Evolutionary conservation across 2,888 invertebrate species (phyloP).

Genomic region (Caenorhabditis macrosperma): DNA sequence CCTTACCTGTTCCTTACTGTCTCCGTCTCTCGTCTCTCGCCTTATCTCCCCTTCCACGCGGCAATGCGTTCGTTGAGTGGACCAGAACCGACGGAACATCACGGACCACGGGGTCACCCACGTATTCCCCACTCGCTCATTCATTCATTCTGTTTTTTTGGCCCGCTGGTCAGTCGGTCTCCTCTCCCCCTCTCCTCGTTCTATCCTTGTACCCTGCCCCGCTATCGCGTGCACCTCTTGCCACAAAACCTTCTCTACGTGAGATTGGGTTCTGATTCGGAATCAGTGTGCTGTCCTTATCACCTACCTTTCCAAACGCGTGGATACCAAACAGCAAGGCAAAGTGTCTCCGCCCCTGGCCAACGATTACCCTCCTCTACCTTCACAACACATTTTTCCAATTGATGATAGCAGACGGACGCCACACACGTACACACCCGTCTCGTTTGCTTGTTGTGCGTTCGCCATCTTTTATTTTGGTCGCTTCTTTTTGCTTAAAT

Average conservation of each 20-base stretch:
- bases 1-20: conserved; percentile 3
- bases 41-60: conserved; percentile 17
- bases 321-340: conserved; percentile 41
- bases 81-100: conserved; percentile 7
- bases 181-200: not conserved
- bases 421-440: conserved; percentile 30
- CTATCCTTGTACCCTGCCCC: conserved; percentile 10
- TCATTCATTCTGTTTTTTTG: not conserved
- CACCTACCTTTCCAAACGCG: conserved; percentile 28
- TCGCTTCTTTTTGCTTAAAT: not conserved
- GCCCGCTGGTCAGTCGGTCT: conserved; percentile 2
- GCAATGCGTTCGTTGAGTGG: not conserved
- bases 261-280: not conserved
- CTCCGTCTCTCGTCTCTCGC: conserved; percentile 26
- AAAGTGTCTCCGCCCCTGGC: conserved; percentile 35
- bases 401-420: conserved; percentile 49
- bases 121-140: not conserved
- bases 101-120: conserved; percentile 4
- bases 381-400: conserved; percentile 45
- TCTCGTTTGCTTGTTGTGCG: conserved; percentile 23
- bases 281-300: conserved; percentile 27
- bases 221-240: not conserved
- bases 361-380: conserved; percentile 35
- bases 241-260: too few relatives aligned
- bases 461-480: conserved; percentile 21